A percentile compares a stretch with the other conserved stretches of the same genome.
Evolutionary conservation across 1,140 invertebrate genomes (phyloP).

Genomic region (Calephelis nemesis): DNA sequence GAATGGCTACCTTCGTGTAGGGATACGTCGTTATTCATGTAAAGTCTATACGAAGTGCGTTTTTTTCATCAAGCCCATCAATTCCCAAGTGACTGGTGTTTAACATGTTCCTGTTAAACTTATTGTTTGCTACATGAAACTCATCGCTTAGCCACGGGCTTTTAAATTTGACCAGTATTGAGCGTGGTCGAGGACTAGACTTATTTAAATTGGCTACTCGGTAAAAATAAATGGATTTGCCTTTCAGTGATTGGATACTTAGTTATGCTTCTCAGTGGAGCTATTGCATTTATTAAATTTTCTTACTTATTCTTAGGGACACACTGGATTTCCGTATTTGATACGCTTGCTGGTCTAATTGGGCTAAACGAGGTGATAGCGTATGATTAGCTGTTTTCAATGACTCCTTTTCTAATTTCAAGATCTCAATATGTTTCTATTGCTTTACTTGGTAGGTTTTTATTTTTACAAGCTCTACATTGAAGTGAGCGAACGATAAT

Average conservation of each 20-base stretch:
- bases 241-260: slow-evolving; percentile 1
- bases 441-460: neutral
- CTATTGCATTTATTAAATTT: neutral
- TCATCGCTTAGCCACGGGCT: slow-evolving; percentile 12
- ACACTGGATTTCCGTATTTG: neutral
- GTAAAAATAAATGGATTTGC: slow-evolving; percentile 10
- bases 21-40: no score
- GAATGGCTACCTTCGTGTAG: no score
- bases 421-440: no score
- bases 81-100: slow-evolving; percentile 6
- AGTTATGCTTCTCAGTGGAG: neutral
- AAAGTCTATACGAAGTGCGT: no score
- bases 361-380: neutral
- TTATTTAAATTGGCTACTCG: slow-evolving; percentile 22
- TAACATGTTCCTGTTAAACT: slow-evolving; percentile 20
- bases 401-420: neutral
- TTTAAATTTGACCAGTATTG: slow-evolving; percentile 14
- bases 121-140: slow-evolving; percentile 11
- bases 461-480: neutral
- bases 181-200: slow-evolving; percentile 1
- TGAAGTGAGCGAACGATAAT: neutral
- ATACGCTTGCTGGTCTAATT: neutral
- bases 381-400: neutral
- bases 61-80: no score
- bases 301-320: neutral